These are phyloP conservation scores for Octonoba sinensis DNA, from an alignment of 2,888 invertebrate genomes.

Conservation along the genomic window DNA sequence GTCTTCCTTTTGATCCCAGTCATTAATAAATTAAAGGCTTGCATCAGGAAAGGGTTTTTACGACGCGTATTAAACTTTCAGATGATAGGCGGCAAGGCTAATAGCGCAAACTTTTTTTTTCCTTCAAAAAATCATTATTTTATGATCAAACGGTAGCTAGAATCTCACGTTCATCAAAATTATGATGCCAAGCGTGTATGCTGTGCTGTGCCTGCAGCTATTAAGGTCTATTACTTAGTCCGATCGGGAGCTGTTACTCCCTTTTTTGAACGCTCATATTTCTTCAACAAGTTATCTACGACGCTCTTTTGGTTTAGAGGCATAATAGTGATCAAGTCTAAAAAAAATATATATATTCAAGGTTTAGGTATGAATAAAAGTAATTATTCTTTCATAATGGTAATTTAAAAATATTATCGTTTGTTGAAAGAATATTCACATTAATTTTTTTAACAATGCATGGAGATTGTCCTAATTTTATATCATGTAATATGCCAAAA, in stretches of 20 bases:
- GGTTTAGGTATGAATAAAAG: constrained; percentile 21
- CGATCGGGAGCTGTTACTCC: constrained; percentile 21
- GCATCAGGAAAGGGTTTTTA: constrained; percentile 57
- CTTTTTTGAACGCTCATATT: constrained; percentile 11
- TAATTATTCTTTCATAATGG: not conserved
- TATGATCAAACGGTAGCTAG: constrained; percentile 52
- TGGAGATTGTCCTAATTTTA: too few relatives aligned
- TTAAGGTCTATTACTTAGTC: constrained; percentile 43
- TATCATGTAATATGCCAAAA: too few relatives aligned
- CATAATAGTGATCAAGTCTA: not conserved
- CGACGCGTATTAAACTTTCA: constrained; percentile 60
- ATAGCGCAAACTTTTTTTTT: constrained; percentile 31
- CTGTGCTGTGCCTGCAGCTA: constrained; percentile 25
- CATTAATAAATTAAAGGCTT: constrained; percentile 63
- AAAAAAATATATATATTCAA: constrained; percentile 10
- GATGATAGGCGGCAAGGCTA: constrained; percentile 58
- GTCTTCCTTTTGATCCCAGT: constrained; percentile 56
- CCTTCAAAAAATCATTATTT: constrained; percentile 59
- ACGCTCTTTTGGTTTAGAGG: constrained; percentile 17
- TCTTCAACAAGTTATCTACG: constrained; percentile 12
- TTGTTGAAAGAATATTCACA: too few relatives aligned
- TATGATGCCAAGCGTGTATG: constrained; percentile 17
- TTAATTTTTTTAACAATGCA: too few relatives aligned
- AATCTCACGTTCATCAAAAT: constrained; percentile 34
- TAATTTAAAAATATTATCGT: too few relatives aligned